Evolutionary conservation across 2,888 invertebrate genomes (phyloP), one percentile per base, ranked within the genome.

Genomic region (Zeuzera pyrina): DNA sequence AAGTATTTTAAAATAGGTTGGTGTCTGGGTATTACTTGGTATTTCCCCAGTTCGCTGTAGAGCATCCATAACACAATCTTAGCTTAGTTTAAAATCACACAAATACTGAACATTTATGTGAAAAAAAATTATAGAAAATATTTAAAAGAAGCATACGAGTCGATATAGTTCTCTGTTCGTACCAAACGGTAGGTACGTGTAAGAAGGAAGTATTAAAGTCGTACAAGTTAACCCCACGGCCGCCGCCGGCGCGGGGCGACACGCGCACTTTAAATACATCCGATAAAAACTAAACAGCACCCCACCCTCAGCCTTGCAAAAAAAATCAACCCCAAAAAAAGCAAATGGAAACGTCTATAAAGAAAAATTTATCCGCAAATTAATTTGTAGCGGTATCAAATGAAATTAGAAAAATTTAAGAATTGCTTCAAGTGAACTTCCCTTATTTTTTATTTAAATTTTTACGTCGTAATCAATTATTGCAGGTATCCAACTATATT

Each of bases 361-460:
- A 77, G 60, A 72, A 68, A 73, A 81, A 83, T 79, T 79, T 81
- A 78, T 81, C 73, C 70, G 60, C 71, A 78, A 83, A 83, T 83
- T 81, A 83, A 83, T 81, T 83, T 79, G 76, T 60, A 63, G 47
- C 60, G 49, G 47, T 44, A 46, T 43, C 47, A 63, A 67, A 71
- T 70, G 57, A 69, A 72, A 67, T 71, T 65, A 63, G 62, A 62
- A 48, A 44, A 49, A 57, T 42, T 47, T 15, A 10, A 25, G 11
- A n/a, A n/a, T n/a, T n/a, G n/a, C n/a, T n/a, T n/a, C n/a, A n/a
- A n/a, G n/a, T n/a, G n/a, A n/a, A n/a, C n/a, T n/a, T n/a, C n/a
- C n/a, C n/a, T n/a, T n/a, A n/a, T n/a, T n/a, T n/a, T n/a, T n/a
- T n/a, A n/a, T n/a, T n/a, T n/a, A n/a, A n/a, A n/a, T n/a, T n/a